Evolutionary conservation across 2,113 vertebrate species (phyloP).

Genomic region (Neolamprologus longior): DNA sequence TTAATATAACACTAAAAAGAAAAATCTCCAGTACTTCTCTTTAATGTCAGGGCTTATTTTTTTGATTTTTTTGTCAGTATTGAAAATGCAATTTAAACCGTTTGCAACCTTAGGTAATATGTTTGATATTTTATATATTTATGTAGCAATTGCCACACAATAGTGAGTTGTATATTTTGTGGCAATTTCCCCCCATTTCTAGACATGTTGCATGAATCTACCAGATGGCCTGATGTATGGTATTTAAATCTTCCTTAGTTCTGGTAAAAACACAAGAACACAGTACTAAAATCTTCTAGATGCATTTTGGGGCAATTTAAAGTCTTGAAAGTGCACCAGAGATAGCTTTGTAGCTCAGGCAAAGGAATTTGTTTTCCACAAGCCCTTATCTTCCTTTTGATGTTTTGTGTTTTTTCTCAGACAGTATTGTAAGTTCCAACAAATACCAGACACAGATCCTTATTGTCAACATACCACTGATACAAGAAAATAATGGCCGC

Average conservation of each 20-base stretch:
- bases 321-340: conserved; percentile 13
- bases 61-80: neutral
- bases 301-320: conserved; percentile 25
- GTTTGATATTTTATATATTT: neutral
- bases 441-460: neutral
- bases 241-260: neutral
- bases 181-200: neutral
- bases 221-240: conserved; percentile 6
- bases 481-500: conserved; percentile 11
- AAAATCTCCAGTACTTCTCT: neutral
- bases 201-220: neutral
- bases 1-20: neutral
- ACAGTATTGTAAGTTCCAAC: neutral
- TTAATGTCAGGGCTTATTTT: neutral
- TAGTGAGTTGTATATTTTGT: neutral
- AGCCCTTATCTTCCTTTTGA: conserved; percentile 19
- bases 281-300: neutral
- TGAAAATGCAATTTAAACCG: neutral
- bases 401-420: neutral
- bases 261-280: neutral
- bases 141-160: neutral
- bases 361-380: conserved; percentile 8
- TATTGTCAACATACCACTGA: neutral
- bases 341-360: neutral
- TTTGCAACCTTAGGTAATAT: neutral